Evolutionary conservation across 2,797 vertebrate genomes (phyloP), one percentile per base, ranked within the genome.

Genomic region (Triplophysa bombifrons): DNA sequence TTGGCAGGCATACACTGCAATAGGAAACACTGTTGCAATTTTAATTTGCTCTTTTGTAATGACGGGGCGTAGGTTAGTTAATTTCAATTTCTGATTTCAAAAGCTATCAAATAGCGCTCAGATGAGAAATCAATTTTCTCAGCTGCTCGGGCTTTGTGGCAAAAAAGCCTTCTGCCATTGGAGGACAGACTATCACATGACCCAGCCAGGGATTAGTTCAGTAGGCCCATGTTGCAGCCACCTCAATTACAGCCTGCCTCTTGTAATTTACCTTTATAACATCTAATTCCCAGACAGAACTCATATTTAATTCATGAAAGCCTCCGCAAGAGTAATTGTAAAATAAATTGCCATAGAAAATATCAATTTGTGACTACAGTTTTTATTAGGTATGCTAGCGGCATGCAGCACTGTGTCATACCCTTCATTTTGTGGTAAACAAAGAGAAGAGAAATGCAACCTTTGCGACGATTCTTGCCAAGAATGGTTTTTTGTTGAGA

Each of bases 71-170:
- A 97, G 97, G 97, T 99, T 98, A 98, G 96, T 98, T 99, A 95
- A 99, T 99, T 99, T 98, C 95, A 99, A 98, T 98, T 98, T 98
- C 97, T 96, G 95, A 98, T 98, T 99, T 99, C 96, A 97, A 98
- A 99, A 98, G 98, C 97, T 98, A 99, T 99, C 97, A 98, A 99
- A 98, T 96, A 98, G 95, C 94, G 94, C 97, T 98, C 95, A 96
- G 96, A 98, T 98, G 97, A 98, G 95, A 99, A 99, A 99, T 99
- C 98, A 99, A 98, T 99, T 99, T 98, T 97, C 97, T 98, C 96
- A 98, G 97, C 96, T 97, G 96, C 96, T 93, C 96, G 89, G 94
- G 96, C 96, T 97, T 97, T 96, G 96, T 96, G 94, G 94, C 85
- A 80, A 85, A 90, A 92, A 92, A 87, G 89, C 87, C 85, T 82